These are phyloP conservation scores for Clamator glandarius DNA, from an alignment of 2,797 vertebrate genomes.

Conservation along the genomic window DNA sequence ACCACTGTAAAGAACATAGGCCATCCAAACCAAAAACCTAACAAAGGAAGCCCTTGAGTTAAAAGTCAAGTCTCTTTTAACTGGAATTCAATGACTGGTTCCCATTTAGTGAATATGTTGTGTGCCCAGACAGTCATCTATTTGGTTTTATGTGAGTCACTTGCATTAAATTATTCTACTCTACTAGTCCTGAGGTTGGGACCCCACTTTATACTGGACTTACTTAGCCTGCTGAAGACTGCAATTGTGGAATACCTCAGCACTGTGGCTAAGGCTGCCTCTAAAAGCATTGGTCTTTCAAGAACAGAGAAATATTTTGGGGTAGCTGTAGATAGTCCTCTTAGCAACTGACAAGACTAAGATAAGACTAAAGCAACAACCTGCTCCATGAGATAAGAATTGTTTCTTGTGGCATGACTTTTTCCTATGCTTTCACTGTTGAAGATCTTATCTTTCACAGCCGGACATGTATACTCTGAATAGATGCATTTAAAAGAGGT, in stretches of 20 bases:
- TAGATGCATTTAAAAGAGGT: neutral
- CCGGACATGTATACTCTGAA: neutral
- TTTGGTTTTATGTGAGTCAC: neutral
- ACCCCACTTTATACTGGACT: neutral
- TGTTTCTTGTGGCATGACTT: neutral
- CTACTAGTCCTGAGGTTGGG: neutral
- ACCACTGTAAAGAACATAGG: neutral
- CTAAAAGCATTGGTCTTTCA: neutral
- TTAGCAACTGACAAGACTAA: neutral
- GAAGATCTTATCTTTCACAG: neutral
- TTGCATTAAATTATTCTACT: neutral
- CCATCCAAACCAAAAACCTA: neutral
- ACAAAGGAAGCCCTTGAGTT: neutral
- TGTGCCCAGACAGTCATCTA: neutral
- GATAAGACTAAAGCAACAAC: neutral
- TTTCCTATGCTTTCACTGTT: neutral
- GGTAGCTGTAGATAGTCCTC: neutral
- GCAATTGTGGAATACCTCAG: neutral
- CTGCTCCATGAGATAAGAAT: neutral
- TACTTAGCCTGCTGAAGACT: neutral
- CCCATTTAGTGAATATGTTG: neutral
- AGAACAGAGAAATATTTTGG: neutral
- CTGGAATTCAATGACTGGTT: neutral
- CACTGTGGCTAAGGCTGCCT: neutral
- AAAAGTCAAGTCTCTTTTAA: neutral